phyloP scores from a whole-genome alignment of 2,113 vertebrate genomes.

The Urocitellus parryii region DNA sequence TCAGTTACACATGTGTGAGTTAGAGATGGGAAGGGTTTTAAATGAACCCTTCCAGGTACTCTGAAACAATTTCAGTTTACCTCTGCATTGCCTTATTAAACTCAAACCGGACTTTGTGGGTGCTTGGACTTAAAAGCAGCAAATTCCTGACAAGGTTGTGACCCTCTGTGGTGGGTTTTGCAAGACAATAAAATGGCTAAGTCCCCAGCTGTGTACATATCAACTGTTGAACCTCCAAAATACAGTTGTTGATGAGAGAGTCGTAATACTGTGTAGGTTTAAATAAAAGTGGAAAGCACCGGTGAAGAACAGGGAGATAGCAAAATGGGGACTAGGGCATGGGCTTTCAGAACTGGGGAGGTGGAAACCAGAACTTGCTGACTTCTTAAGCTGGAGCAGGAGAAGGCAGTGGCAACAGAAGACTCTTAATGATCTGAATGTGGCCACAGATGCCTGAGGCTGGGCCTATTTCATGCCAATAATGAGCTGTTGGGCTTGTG shows the following conservation, averaged over 20 bases:
- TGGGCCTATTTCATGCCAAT: conserved; percentile 52
- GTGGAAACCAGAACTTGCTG: not conserved
- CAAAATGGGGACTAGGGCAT: not conserved
- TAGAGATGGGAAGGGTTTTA: conserved; percentile 40
- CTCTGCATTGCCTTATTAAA: conserved; percentile 60
- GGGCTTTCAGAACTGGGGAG: not conserved
- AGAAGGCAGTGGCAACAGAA: conserved; percentile 43
- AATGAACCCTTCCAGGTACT: conserved; percentile 23
- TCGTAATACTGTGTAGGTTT: conserved; percentile 23
- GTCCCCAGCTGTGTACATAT: not conserved
- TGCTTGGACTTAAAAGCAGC: conserved; percentile 21
- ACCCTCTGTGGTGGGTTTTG: conserved; percentile 28
- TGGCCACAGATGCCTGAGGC: conserved; percentile 52
- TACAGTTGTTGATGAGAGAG: not conserved
- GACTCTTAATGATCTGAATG: conserved; percentile 65
- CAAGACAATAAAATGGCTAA: conserved; percentile 41
- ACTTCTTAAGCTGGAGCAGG: conserved; percentile 7
- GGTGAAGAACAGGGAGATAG: not conserved
- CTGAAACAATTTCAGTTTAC: conserved; percentile 23
- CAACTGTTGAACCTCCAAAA: conserved; percentile 45
- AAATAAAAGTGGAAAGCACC: not conserved
- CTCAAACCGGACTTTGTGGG: not conserved
- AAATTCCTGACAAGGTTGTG: conserved; percentile 50
- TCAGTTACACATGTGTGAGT: conserved; percentile 25
- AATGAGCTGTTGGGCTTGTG: conserved; percentile 68